Percentiles rank a stretch among this genome's conserved stretches.
Conservation (phyloP, 2,888 invertebrate genomes). For the Arrhopalites spinosus region DNA sequence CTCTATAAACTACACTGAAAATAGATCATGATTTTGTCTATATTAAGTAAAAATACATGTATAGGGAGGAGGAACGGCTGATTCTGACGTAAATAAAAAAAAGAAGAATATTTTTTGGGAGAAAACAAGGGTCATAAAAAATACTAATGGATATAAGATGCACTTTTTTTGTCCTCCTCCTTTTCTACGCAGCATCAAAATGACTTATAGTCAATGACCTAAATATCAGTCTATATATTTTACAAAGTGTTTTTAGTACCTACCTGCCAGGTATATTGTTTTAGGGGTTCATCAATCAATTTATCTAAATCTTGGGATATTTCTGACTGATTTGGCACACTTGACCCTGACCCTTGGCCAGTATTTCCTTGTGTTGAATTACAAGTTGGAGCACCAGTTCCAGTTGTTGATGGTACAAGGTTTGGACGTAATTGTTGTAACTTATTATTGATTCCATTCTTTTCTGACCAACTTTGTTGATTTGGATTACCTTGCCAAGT, state of each 20-base stretch:
- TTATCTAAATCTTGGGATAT: constrained; percentile 14
- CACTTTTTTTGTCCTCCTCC: no score
- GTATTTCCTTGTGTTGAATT: background rate
- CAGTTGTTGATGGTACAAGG: background rate
- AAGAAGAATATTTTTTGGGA: no score
- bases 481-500: background rate
- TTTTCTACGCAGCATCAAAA: no score
- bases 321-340: background rate
- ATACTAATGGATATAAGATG: no score
- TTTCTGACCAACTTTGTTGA: constrained; percentile 3
- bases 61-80: no score
- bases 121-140: no score
- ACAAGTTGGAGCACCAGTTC: background rate
- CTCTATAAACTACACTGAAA: no score
- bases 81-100: no score
- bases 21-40: no score
- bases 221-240: no score
- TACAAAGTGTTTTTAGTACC: background rate
- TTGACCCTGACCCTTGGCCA: background rate
- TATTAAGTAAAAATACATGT: no score
- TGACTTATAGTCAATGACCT: background rate
- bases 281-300: constrained; percentile 22
- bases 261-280: constrained; percentile 48
- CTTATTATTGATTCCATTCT: background rate
- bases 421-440: background rate